phyloP scores from a whole-genome alignment of 2,113 vertebrate species.

The Nasalis larvatus region DNA sequence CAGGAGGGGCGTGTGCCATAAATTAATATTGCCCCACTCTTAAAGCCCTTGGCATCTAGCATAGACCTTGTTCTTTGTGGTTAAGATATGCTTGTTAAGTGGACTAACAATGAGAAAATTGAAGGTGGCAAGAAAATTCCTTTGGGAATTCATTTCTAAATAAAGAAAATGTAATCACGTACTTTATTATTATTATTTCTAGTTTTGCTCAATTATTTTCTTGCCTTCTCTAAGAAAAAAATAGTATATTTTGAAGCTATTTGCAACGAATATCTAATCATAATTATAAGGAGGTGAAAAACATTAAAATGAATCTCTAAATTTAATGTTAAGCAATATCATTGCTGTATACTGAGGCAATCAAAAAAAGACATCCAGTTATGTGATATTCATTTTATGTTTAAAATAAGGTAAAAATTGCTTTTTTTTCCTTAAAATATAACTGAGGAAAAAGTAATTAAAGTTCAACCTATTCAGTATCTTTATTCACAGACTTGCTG shows the following conservation, averaged over 20 bases:
- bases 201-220: constrained; percentile 20
- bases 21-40: not conserved
- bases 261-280: not conserved
- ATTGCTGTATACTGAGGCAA: constrained; percentile 14
- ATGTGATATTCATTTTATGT: not conserved
- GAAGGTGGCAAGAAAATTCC: not conserved
- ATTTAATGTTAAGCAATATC: constrained; percentile 13
- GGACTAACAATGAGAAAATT: not conserved
- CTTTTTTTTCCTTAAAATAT: not conserved
- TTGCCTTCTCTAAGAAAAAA: not conserved
- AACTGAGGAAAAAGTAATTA: constrained; percentile 37
- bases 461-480: not conserved
- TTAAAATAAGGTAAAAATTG: constrained; percentile 23
- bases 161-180: not conserved
- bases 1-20: accelerated
- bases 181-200: constrained; percentile 36
- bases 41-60: not conserved
- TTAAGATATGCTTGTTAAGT: not conserved
- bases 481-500: not conserved
- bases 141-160: not conserved
- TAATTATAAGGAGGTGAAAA: constrained; percentile 24
- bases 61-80: not conserved
- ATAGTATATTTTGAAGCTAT: not conserved
- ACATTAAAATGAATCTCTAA: constrained; percentile 50
- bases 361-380: not conserved